These are phyloP conservation scores for Neogobius melanostomus DNA, from an alignment of 2,113 vertebrate species.

Conservation along the genomic window DNA sequence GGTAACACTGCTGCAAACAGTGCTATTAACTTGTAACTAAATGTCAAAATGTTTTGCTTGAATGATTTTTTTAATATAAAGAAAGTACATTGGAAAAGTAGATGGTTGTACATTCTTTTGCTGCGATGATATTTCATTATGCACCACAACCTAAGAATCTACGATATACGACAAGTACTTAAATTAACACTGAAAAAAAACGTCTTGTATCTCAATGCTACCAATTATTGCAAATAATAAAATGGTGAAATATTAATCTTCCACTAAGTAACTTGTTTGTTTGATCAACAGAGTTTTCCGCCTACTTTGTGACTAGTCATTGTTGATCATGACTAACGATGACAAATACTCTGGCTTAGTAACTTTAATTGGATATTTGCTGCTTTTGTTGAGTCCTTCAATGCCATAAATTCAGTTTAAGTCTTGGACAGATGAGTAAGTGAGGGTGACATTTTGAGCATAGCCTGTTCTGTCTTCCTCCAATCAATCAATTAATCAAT, in stretches of 20 bases:
- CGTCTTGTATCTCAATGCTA: no score
- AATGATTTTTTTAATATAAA: constrained; percentile 11
- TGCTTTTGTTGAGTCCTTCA: not conserved
- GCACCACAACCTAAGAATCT: not conserved
- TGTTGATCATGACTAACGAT: not conserved
- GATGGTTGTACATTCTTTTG: no score
- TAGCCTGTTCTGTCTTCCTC: not conserved
- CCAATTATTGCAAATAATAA: no score
- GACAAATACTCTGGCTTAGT: not conserved
- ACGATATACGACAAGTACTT: not conserved
- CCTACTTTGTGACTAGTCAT: not conserved
- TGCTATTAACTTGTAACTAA: not conserved
- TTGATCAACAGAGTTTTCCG: not conserved
- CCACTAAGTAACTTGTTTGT: no score
- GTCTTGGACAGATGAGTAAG: not conserved
- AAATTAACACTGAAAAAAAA: no score
- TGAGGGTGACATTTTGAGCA: not conserved
- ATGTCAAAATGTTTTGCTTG: not conserved
- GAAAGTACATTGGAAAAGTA: not conserved
- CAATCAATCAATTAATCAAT: no score
- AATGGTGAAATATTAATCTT: no score
- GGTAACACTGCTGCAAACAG: constrained; percentile 67
- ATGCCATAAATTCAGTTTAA: not conserved
- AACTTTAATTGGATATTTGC: not conserved
- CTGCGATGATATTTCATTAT: not conserved